Evolutionary conservation across 2,113 vertebrate genomes (phyloP).

Genomic region (Microtus pennsylvanicus): DNA sequence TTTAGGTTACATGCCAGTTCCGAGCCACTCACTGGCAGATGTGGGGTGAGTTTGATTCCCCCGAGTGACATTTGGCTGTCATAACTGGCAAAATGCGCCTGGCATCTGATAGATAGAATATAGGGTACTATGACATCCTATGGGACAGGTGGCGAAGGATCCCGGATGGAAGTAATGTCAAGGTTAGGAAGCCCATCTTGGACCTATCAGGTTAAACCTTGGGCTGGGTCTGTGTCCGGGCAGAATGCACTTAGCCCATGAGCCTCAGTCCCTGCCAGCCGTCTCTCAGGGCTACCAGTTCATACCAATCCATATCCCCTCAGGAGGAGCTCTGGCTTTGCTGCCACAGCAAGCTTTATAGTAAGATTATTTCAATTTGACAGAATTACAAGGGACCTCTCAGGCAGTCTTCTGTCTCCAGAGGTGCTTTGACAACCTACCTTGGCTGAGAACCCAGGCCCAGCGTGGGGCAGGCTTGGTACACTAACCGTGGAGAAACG

Average conservation of each 20-base stretch:
- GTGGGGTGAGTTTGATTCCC: neutral
- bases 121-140: neutral
- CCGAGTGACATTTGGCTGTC: neutral
- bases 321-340: neutral
- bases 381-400: neutral
- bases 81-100: neutral
- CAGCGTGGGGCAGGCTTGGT: neutral
- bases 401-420: neutral
- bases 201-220: neutral
- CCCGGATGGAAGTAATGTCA: neutral
- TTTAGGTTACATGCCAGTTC: neutral
- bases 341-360: neutral
- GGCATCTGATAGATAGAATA: neutral
- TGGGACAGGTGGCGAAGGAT: neutral
- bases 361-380: neutral
- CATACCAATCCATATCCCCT: neutral
- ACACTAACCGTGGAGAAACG: neutral
- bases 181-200: neutral
- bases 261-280: neutral
- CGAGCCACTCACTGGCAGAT: neutral
- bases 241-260: neutral
- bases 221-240: neutral
- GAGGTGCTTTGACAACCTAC: neutral
- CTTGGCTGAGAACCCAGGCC: neutral
- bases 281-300: neutral